These are phyloP conservation scores for Sinocyclocheilus rhinocerous DNA, from an alignment of 2,113 vertebrate genomes.

Conservation along the genomic window DNA sequence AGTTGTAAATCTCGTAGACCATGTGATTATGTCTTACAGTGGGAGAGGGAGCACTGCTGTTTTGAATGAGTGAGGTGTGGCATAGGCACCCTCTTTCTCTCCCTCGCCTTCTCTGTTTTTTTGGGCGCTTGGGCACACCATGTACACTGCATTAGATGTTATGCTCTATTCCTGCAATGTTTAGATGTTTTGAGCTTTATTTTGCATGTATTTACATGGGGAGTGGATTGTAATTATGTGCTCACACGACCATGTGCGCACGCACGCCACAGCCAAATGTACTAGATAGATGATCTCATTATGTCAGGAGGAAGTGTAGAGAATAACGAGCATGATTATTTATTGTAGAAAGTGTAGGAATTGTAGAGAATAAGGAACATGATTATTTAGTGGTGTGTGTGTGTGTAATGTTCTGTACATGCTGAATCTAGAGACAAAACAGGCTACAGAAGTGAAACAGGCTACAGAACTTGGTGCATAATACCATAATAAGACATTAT, in stretches of 20 bases:
- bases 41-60: neutral
- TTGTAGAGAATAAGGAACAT: neutral
- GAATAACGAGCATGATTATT: neutral
- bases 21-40: neutral
- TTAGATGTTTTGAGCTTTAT: neutral
- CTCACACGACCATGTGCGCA: neutral
- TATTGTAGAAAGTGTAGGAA: neutral
- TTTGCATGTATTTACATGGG: neutral
- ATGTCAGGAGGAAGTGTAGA: slow-evolving; percentile 9
- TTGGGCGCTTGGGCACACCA: neutral
- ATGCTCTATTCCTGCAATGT: neutral
- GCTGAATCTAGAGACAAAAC: neutral
- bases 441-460: neutral
- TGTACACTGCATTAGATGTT: neutral
- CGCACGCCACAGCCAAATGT: neutral
- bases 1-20: neutral
- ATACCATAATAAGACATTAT: neutral
- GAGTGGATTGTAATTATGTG: neutral
- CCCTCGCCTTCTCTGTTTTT: slow-evolving; percentile 16
- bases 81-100: slow-evolving; percentile 7
- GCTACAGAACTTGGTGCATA: neutral
- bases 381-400: neutral
- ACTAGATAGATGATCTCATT: slow-evolving; percentile 26
- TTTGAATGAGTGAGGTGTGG: slow-evolving; percentile 52
- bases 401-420: neutral